Base-by-base conservation (phyloP, 2,797 vertebrate genomes). In the Danio albolineatus region DNA sequence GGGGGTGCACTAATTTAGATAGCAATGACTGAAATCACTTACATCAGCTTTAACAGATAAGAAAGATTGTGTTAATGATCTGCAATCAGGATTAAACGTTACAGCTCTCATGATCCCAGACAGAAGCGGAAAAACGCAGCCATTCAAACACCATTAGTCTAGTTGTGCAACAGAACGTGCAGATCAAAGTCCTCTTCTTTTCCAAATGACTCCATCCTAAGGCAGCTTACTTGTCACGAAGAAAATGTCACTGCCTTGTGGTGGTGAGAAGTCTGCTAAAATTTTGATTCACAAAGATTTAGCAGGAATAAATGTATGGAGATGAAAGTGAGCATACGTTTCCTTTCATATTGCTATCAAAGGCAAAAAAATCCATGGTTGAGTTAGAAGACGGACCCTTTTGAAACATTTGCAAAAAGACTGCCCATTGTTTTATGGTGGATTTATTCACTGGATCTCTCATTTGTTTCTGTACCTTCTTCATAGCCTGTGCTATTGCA, bases 311-410 rank as follows among this genome's bases (percentile, higher is more conserved):
- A 60, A 8, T 53, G 51, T 74, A 59, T 59, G n/a, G 44, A 73
- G 75, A 84, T 81, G 64, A 81, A 81, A 84, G 82, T 56, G 60
- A 51, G 7, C 51, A 64, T 12, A 38, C 10, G 7, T 73, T 65
- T 41, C 12, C 75, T 84, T 84, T 84, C 62, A 75, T 78, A 64
- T 19, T 6, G 48, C 39, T 79, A 73, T 84, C 74, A 81, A 81
- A 76, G 72, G 66, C 60, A 78, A 28, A 28, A n/a, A 78, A 57
- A 49, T 69, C 79, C 78, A 76, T 3, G 14, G 61, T 12, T 49
- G 48, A 14, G 17, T 48, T 81, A 41, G 39, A 54, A 81, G 56
- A 73, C 39, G 54, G 73, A 46, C 61, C 61, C 36, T 54, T n/a
- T n/a, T 13, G n/a, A 7, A 49, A 62, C 73, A 75, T 75, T 44